phyloP scores from a whole-genome alignment of 2,113 vertebrate species.

The Lamprologus lemairii region DNA sequence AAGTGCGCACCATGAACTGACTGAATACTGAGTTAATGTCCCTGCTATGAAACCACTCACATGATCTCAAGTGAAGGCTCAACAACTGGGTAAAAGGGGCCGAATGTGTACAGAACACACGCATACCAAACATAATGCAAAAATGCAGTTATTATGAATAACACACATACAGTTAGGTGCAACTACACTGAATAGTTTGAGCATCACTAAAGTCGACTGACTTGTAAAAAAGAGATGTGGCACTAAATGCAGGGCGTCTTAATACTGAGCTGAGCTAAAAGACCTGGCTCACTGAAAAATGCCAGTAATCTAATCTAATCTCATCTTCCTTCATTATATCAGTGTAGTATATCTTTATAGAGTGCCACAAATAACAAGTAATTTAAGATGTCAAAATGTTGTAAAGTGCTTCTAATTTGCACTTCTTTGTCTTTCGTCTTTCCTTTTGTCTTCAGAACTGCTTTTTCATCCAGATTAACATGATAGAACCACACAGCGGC shows the following conservation, averaged over 20 bases:
- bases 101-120: background rate
- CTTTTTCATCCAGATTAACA: background rate
- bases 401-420: background rate
- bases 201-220: background rate
- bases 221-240: background rate
- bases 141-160: background rate
- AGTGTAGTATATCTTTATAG: background rate
- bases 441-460: background rate
- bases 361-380: background rate
- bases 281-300: background rate
- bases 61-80: background rate
- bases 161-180: background rate
- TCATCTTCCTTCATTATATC: background rate
- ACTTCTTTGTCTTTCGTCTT: background rate
- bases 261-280: background rate
- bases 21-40: background rate
- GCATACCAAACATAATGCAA: background rate
- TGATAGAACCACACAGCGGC: background rate
- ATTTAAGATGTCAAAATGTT: background rate
- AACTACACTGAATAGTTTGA: background rate
- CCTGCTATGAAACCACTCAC: background rate
- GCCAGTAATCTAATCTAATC: rapidly evolving
- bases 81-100: background rate
- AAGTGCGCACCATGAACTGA: background rate
- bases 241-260: background rate